These are phyloP conservation scores for Esox niger DNA, from an alignment of 2,113 vertebrate species.

Conservation along the genomic window DNA sequence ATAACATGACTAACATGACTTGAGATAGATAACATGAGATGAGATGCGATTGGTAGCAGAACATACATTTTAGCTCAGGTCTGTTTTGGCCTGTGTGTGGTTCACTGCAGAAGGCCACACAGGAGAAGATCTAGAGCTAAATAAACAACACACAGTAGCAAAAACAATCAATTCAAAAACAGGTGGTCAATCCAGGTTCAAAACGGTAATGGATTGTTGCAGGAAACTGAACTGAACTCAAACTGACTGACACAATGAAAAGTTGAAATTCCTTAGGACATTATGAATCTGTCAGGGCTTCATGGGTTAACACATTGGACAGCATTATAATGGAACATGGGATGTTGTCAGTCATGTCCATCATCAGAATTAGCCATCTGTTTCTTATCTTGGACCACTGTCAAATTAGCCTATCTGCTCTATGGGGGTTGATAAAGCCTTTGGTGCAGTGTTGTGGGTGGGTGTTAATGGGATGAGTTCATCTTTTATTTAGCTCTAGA, in stretches of 20 bases:
- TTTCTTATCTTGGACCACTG: neutral
- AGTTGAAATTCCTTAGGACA: too few relatives aligned
- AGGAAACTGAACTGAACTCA: neutral
- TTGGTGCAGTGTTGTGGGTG: slow-evolving; percentile 1
- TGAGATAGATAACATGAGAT: too few relatives aligned
- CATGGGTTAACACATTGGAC: too few relatives aligned
- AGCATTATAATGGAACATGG: neutral
- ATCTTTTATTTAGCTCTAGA: slow-evolving; percentile 14
- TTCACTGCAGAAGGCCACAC: slow-evolving; percentile 21
- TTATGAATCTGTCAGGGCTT: too few relatives aligned
- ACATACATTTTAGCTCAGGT: neutral
- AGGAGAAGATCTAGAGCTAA: neutral
- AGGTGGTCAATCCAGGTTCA: slow-evolving; percentile 45
- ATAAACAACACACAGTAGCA: slow-evolving; percentile 19
- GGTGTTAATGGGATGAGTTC: slow-evolving; percentile 32
- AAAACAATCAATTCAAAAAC: slow-evolving; percentile 35
- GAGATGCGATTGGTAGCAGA: too few relatives aligned
- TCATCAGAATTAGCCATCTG: neutral
- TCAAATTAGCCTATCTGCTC: slow-evolving; percentile 36
- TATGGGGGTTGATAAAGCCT: slow-evolving; percentile 7
- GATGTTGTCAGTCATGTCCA: slow-evolving; percentile 36
- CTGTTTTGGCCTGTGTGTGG: neutral
- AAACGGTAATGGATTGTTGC: slow-evolving; percentile 30
- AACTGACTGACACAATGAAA: too few relatives aligned
- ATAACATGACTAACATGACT: too few relatives aligned